Evolutionary conservation across 2,113 vertebrate species (phyloP).

Genomic region (Tympanuchus pallidicinctus): DNA sequence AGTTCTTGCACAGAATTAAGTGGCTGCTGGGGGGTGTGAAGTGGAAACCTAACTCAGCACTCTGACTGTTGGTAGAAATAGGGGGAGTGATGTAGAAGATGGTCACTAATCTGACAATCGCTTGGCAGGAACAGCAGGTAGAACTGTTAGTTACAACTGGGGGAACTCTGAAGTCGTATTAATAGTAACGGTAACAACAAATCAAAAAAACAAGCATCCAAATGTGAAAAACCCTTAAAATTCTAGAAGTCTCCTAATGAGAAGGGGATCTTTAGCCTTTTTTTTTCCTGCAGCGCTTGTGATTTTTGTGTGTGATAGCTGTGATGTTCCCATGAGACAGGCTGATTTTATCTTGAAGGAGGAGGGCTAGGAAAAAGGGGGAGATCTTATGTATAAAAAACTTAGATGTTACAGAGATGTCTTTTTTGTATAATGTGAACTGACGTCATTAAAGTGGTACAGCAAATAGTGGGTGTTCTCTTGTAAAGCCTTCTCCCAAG

Average conservation of each 20-base stretch:
- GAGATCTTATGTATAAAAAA: background rate
- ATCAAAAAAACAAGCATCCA: background rate
- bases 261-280: background rate
- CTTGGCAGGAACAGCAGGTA: background rate
- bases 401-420: background rate
- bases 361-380: background rate
- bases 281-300: constrained; percentile 11
- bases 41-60: background rate
- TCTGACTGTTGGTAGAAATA: background rate
- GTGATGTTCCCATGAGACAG: constrained; percentile 9
- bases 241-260: background rate
- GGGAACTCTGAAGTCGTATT: background rate
- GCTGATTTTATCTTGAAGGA: background rate
- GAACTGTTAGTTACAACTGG: background rate
- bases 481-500: background rate
- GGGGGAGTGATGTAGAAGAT: background rate
- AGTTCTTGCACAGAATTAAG: background rate
- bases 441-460: background rate
- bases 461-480: background rate
- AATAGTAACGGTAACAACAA: background rate
- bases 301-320: background rate
- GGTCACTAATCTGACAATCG: background rate
- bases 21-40: background rate
- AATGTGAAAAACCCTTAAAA: background rate
- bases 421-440: background rate